A percentile compares a stretch with the other conserved stretches of the same genome.
These are phyloP conservation scores for Neodon shergylaensis DNA, from an alignment of 2,113 vertebrate species.

Conservation along the genomic window DNA sequence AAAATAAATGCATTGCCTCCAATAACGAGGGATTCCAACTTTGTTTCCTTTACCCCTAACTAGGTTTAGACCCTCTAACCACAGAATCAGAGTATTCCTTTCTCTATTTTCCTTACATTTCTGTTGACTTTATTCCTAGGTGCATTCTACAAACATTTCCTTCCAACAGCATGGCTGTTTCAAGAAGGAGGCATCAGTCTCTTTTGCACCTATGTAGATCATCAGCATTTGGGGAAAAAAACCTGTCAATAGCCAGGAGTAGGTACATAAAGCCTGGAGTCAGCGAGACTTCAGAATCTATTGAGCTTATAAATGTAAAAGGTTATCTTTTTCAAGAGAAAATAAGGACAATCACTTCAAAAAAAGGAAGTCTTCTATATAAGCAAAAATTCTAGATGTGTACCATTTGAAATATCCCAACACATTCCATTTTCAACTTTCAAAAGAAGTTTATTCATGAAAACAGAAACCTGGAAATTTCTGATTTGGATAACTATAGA, in stretches of 20 bases:
- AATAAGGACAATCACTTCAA: background rate
- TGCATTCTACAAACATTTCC: background rate
- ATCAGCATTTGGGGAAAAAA: background rate
- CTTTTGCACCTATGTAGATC: background rate
- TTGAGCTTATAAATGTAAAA: background rate
- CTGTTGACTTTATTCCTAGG: background rate
- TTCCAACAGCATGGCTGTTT: background rate
- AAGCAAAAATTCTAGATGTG: background rate
- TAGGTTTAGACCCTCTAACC: background rate
- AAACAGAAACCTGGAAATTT: background rate
- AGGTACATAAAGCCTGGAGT: background rate
- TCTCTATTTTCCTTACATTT: conserved; percentile 22
- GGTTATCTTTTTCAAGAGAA: background rate
- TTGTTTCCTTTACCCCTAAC: background rate
- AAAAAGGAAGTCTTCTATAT: background rate
- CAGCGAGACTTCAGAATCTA: background rate
- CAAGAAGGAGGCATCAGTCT: background rate
- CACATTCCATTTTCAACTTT: background rate
- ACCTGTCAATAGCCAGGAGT: background rate
- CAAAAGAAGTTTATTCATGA: background rate
- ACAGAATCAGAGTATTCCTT: background rate
- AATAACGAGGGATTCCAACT: background rate
- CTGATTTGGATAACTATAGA: background rate
- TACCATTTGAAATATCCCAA: background rate
- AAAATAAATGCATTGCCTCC: background rate